A percentile compares a stretch with the other conserved stretches of the same genome.
Evolutionary conservation across 2,888 invertebrate species (phyloP).

Genomic region (Drosophila recens): DNA sequence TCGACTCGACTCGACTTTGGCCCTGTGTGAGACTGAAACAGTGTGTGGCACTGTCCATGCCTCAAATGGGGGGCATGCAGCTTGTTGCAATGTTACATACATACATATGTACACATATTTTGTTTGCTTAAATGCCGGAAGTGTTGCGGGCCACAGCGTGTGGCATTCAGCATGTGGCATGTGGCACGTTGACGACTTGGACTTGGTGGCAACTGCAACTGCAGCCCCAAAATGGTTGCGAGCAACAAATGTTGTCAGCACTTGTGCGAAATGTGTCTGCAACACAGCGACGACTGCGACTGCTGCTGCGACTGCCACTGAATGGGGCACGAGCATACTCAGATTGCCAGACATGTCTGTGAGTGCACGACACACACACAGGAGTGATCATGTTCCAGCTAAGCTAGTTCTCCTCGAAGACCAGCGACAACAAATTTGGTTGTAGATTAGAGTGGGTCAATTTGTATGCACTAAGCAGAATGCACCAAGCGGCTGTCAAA

Average conservation of each 20-base stretch:
- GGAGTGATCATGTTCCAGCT: constrained; percentile 5
- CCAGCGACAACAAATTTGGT: too few relatives aligned
- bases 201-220: constrained; percentile 20
- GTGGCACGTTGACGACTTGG: constrained; percentile 24
- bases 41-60: constrained; percentile 10
- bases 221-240: constrained; percentile 28
- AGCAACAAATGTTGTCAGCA: constrained; percentile 67
- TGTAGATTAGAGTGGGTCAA: too few relatives aligned
- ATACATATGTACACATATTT: constrained; percentile 77
- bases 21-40: neutral
- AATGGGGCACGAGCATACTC: neutral
- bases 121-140: constrained; percentile 80
- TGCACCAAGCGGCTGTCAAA: too few relatives aligned
- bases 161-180: constrained; percentile 15
- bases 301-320: constrained; percentile 8
- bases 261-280: constrained; percentile 42
- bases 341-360: constrained; percentile 6
- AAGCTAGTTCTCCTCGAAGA: too few relatives aligned
- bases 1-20: constrained; percentile 15
- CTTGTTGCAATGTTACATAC: constrained; percentile 7
- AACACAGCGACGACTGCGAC: constrained; percentile 1
- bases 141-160: constrained; percentile 66
- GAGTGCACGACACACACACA: neutral
- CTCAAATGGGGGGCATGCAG: neutral
- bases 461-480: too few relatives aligned